A percentile compares a stretch with the other conserved stretches of the same genome.
Conservation (phyloP, 2,888 invertebrate genomes). For the Lottia gigantea region DNA sequence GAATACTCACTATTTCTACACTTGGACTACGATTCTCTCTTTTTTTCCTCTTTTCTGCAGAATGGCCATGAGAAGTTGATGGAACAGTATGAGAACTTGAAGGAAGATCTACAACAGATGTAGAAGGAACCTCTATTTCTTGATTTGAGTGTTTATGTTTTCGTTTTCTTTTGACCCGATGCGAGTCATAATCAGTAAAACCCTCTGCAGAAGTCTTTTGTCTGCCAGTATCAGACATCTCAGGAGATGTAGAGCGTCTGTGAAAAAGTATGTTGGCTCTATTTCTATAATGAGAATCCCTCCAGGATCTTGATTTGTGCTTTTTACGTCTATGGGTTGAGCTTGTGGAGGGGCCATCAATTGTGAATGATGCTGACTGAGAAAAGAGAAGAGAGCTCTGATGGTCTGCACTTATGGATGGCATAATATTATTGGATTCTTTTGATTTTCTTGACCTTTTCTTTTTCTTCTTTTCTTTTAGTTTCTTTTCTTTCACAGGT, state of each 20-base stretch:
- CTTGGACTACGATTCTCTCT: neutral
- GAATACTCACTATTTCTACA: constrained; percentile 20
- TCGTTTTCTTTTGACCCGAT: neutral
- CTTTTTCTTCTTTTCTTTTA: constrained; percentile 1
- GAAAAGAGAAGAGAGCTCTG: neutral
- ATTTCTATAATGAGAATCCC: constrained; percentile 1
- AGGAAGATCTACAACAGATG: neutral
- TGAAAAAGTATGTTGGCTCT: neutral
- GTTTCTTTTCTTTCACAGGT: neutral
- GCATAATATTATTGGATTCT: neutral
- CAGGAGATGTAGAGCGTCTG: constrained; percentile 2
- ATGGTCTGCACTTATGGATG: neutral
- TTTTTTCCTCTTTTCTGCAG: neutral
- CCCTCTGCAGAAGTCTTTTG: neutral
- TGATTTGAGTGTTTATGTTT: neutral
- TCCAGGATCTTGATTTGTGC: neutral
- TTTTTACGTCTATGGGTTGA: neutral
- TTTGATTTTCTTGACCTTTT: neutral
- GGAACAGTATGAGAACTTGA: neutral
- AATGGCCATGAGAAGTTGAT: neutral
- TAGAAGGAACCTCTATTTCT: neutral
- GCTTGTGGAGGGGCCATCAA: neutral
- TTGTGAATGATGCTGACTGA: neutral
- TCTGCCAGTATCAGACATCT: neutral
- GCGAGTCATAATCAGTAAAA: neutral